These are phyloP conservation scores for Micromussa lordhowensis DNA, from an alignment of 92 coral and sea anemone species.

Conservation along the genomic window DNA sequence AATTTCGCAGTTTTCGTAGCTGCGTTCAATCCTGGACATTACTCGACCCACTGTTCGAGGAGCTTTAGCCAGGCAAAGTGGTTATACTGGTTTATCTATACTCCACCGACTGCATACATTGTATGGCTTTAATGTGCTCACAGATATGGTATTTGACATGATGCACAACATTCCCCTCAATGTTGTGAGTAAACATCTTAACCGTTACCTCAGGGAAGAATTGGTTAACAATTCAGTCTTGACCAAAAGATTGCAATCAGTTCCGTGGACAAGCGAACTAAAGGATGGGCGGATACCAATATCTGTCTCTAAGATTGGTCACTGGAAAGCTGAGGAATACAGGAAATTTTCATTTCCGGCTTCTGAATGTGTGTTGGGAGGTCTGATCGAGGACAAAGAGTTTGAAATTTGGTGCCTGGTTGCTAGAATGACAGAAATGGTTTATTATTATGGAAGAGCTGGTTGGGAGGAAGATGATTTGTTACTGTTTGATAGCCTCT, in stretches of 20 bases:
- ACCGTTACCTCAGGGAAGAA: too few species aligned
- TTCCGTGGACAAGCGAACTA: conserved; percentile 43
- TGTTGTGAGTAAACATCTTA: too few species aligned
- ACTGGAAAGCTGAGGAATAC: conserved; percentile 48
- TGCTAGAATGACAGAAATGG: conserved; percentile 47
- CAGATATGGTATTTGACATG: conserved; percentile 56
- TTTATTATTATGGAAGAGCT: conserved; percentile 26
- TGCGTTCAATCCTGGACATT: too few species aligned
- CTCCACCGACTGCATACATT: too few species aligned
- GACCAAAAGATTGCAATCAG: conserved; percentile 15
- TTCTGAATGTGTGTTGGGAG: conserved; percentile 35
- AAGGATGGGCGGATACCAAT: conserved; percentile 36
- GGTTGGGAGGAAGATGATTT: conserved; percentile 45
- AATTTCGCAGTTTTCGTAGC: too few species aligned
- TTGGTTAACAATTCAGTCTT: conserved; percentile 13
- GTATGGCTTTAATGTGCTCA: conserved; percentile 67
- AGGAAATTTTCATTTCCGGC: conserved; percentile 41
- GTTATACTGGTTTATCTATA: too few species aligned
- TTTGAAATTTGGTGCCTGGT: conserved; percentile 25
- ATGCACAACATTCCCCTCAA: too few species aligned
- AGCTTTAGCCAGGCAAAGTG: too few species aligned
- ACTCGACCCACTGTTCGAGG: too few species aligned
- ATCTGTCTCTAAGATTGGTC: conserved; percentile 14
- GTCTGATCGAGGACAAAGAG: conserved; percentile 25
- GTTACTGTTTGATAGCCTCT: conserved; percentile 14